Evolutionary conservation across 1,140 invertebrate genomes (phyloP).

Genomic region (Bombus superbus): DNA sequence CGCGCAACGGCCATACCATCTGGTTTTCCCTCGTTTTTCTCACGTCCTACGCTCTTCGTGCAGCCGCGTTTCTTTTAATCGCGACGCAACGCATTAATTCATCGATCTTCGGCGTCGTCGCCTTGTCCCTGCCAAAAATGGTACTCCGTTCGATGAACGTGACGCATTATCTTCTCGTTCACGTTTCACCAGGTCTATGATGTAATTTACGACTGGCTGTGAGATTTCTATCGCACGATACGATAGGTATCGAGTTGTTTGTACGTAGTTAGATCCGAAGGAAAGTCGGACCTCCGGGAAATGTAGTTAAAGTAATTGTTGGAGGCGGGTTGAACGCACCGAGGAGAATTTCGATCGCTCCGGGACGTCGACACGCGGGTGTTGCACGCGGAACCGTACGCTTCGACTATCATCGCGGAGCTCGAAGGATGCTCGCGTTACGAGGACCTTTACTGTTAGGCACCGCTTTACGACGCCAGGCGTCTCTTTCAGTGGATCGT

Average conservation of each 20-base stretch:
- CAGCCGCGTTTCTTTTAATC: conserved; percentile 54
- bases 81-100: conserved; percentile 41
- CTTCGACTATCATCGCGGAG: background rate
- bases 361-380: background rate
- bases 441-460: conserved; percentile 59
- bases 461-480: conserved; percentile 46
- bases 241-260: background rate
- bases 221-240: too few relatives aligned
- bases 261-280: background rate
- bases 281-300: conserved; percentile 27
- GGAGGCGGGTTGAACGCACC: conserved; percentile 39
- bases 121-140: conserved; percentile 30
- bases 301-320: conserved; percentile 1
- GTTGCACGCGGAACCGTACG: conserved; percentile 14
- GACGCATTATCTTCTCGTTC: conserved; percentile 2
- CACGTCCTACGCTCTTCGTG: conserved; percentile 19
- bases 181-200: background rate
- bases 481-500: conserved; percentile 22
- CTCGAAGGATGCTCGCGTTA: conserved; percentile 38
- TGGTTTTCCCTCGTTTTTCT: conserved; percentile 48
- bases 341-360: conserved; percentile 35
- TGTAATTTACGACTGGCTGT: background rate
- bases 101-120: conserved; percentile 8
- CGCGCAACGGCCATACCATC: conserved; percentile 20
- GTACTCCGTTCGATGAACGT: conserved; percentile 12